phyloP scores from a whole-genome alignment of 1,140 invertebrate species.

The Zeugodacus cucurbitae region DNA sequence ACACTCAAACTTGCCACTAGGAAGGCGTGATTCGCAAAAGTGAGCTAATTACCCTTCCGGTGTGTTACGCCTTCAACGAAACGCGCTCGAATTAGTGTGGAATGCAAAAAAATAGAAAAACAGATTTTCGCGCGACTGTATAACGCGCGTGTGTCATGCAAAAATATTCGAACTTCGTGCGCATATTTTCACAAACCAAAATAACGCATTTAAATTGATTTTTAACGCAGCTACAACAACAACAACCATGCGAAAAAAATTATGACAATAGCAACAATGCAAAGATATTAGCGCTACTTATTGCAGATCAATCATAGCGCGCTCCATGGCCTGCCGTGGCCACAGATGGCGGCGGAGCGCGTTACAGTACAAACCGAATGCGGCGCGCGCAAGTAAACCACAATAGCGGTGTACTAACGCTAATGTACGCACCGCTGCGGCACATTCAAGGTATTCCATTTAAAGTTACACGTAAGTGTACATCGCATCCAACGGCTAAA shows the following conservation, averaged over 20 bases:
- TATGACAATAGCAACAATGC: not conserved
- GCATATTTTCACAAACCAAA: not conserved
- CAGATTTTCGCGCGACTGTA: not conserved
- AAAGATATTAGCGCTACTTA: not conserved
- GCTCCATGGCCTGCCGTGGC: not conserved
- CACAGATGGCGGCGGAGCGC: too few relatives aligned
- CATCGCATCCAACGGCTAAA: not conserved
- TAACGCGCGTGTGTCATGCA: not conserved
- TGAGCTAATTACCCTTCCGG: conserved; percentile 66
- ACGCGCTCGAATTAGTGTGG: not conserved
- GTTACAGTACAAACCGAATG: not conserved
- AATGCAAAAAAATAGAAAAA: not conserved
- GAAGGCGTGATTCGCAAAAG: conserved; percentile 59
- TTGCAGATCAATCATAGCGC: not conserved
- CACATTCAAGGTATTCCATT: not conserved
- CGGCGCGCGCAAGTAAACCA: not conserved
- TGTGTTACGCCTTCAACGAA: conserved; percentile 58
- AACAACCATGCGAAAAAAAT: not conserved
- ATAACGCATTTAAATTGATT: not conserved
- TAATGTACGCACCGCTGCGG: not conserved
- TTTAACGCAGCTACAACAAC: not conserved
- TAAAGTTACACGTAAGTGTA: not conserved
- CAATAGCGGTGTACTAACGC: not conserved
- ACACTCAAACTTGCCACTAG: not conserved
- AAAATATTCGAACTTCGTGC: not conserved